Base-by-base conservation (phyloP, 1,140 invertebrate genomes). In the fruit fly (Drosophila melanogaster) region DNA sequence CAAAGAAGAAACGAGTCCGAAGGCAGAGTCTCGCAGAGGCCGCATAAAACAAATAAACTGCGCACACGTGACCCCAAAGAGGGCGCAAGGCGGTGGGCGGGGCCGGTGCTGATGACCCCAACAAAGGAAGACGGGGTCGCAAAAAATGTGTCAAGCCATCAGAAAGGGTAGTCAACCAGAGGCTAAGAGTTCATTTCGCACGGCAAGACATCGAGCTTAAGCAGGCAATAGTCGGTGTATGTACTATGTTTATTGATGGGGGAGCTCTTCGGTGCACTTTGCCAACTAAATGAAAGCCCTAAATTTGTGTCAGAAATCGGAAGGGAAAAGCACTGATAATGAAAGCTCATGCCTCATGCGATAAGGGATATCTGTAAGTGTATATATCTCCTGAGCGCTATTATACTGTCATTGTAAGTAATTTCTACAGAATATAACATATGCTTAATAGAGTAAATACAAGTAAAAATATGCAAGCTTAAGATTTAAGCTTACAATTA, bases 1-100 rank as follows among this genome's bases (percentile, higher is more conserved):
- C 37, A 35, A 26, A 47, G 19, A n/a, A 43, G n/a, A 17, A n/a
- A 17, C 35, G 19, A 51, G 37, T 50, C 60, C 33, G 19, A 56
- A 40, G 64, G 40, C 47, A 65, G 24, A 49, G 40, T 15, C 51
- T 61, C 46, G 73, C 60, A 65, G 78, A 74, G 58, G 57, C 58
- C 62, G 79, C 84, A 84, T 89, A 80, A 84, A 77, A 77, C 84
- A 87, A 87, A 87, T 89, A 87, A 87, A 89, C 76, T 87, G 79
- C 57, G 60, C 67, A 89, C 79, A 87, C 84, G 84, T 87, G 84
- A 87, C 84, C 84, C 84, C 75, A 72, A 83, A 79, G 50, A 47
- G 35, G 54, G 50, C 22, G 40, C 15, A 30, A n/a, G 26, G 33
- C 19, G 38, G 15, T 12, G 37, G 40, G 14, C 14, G 47, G 47